These are phyloP conservation scores for Melanotus villosus DNA, from an alignment of 2,888 invertebrate species.

Conservation along the genomic window DNA sequence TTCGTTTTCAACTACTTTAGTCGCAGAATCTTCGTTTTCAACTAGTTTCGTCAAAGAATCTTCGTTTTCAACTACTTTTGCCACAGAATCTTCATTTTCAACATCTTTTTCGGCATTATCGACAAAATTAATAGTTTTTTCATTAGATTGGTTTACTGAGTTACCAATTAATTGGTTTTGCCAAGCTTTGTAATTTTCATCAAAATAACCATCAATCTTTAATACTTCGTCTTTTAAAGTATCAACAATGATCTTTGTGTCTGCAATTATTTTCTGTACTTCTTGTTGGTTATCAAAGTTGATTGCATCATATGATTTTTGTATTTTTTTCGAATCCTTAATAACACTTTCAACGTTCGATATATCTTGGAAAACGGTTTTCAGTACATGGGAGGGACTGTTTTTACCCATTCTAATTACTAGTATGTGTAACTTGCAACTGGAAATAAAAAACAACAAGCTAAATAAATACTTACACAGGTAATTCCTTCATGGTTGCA, in stretches of 20 bases:
- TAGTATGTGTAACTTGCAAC: neutral
- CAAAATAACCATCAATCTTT: constrained; percentile 48
- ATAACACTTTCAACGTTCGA: constrained; percentile 45
- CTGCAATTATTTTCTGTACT: constrained; percentile 41
- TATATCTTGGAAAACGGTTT: constrained; percentile 46
- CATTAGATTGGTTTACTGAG: neutral
- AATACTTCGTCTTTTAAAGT: constrained; percentile 42
- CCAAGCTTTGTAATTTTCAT: constrained; percentile 35
- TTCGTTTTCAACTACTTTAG: too few relatives aligned
- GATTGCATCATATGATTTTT: constrained; percentile 30
- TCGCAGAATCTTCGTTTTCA: too few relatives aligned
- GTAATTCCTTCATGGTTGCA: neutral
- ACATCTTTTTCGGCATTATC: neutral
- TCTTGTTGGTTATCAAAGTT: constrained; percentile 40
- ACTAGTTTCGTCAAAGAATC: too few relatives aligned
- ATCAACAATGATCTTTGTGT: constrained; percentile 50
- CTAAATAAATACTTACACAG: constrained; percentile 3
- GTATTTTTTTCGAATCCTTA: constrained; percentile 41
- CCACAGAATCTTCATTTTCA: neutral
- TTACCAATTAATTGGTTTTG: neutral
- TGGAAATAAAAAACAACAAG: neutral
- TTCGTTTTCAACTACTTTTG: too few relatives aligned
- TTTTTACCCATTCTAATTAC: constrained; percentile 34
- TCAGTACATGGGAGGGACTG: constrained; percentile 32
- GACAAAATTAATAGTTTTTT: neutral